phyloP scores from a whole-genome alignment of 2,113 vertebrate species.

The Morone chrysops region DNA sequence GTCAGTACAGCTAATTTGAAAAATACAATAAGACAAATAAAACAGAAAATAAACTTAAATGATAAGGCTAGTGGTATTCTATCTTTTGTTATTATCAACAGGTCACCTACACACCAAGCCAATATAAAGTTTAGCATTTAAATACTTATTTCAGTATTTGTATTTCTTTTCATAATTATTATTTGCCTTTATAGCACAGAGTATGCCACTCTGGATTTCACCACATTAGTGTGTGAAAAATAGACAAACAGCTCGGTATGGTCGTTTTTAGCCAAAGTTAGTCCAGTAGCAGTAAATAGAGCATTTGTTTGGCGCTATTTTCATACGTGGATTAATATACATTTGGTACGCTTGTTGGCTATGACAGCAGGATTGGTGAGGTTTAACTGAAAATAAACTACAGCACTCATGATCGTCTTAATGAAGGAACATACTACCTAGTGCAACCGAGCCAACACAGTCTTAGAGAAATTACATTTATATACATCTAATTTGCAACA shows the following conservation, averaged over 20 bases:
- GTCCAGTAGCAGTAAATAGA: conserved; percentile 20
- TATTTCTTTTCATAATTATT: background rate
- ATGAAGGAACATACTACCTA: conserved; percentile 48
- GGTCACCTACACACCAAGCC: background rate
- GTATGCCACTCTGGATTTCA: background rate
- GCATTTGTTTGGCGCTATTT: conserved; percentile 40
- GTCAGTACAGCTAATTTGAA: background rate
- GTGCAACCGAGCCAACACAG: conserved; percentile 36
- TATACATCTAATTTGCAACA: conserved; percentile 17
- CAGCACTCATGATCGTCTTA: conserved; percentile 39
- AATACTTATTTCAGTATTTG: background rate
- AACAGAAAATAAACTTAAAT: background rate
- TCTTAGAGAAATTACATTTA: conserved; percentile 17
- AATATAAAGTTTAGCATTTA: background rate
- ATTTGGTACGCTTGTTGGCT: conserved; percentile 38
- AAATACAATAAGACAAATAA: background rate
- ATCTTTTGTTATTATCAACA: background rate
- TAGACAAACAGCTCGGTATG: background rate
- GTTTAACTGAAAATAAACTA: conserved; percentile 57
- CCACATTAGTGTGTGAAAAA: background rate
- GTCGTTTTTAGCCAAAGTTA: background rate
- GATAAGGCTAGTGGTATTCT: background rate
- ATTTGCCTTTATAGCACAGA: background rate
- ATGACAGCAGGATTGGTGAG: conserved; percentile 46
- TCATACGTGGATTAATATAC: conserved; percentile 38